Evolutionary conservation across 1,140 invertebrate genomes (phyloP).

Genomic region (Danaus melanippus): DNA sequence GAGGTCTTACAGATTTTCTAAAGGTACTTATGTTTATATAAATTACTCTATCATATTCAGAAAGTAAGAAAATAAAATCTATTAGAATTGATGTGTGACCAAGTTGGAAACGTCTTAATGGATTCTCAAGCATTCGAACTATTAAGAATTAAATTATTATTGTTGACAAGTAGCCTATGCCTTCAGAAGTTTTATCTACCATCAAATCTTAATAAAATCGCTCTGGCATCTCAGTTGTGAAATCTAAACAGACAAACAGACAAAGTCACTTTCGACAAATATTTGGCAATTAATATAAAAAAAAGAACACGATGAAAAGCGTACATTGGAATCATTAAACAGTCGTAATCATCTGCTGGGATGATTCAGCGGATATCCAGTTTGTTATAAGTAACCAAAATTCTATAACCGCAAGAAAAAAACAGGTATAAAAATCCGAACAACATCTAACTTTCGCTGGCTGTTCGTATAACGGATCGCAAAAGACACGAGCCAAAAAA

Average conservation of each 20-base stretch:
- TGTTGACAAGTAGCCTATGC: no score
- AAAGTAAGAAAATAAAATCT: no score
- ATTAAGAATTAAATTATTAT: no score
- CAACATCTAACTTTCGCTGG: conserved; percentile 67
- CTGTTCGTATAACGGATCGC: conserved; percentile 53
- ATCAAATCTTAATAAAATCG: neutral
- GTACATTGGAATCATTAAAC: neutral
- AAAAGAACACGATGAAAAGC: neutral
- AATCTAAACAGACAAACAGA: no score
- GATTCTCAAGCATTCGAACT: no score
- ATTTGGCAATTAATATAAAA: conserved; percentile 7
- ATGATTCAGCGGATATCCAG: conserved; percentile 18
- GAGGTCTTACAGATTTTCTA: no score
- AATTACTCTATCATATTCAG: no score
- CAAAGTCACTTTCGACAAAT: conserved; percentile 5
- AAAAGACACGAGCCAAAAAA: conserved; percentile 66
- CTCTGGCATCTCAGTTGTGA: neutral
- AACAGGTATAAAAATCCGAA: conserved; percentile 61
- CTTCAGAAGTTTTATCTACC: no score
- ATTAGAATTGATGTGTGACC: no score
- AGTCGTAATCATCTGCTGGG: conserved; percentile 10
- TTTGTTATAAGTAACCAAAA: conserved; percentile 21
- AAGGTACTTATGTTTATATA: no score
- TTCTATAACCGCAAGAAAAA: conserved; percentile 36
- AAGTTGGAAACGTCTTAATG: no score